Base-by-base conservation (phyloP, 2,797 vertebrate species). In the Oceanodroma leucorhoa region DNA sequence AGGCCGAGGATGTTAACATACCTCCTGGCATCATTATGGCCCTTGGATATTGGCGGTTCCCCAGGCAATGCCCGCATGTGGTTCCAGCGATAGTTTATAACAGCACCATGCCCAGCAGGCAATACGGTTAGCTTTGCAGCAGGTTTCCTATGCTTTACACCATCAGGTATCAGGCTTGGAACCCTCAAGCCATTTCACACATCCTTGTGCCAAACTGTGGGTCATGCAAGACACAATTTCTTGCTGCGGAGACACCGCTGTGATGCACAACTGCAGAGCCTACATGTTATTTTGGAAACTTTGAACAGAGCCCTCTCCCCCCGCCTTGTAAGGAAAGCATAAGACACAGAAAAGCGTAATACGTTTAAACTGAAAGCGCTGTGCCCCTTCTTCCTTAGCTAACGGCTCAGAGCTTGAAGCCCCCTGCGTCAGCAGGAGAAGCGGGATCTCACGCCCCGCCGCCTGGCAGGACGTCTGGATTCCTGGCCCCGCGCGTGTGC, bases 221-320 rank as follows among this genome's bases (percentile, higher is more conserved):
- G 24, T 45, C 6, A 8, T 9, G 14, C 45, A 38, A 62, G 58
- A 41, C 32, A 10, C 0, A 0, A 54, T 45, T 38, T 67, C 15
- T 36, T 83, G 45, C 45, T 83, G 54, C 0, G 0, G 43, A 58
- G 77, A 21, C 19, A 18, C 30, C 0, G 0, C 29, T 43, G 17
- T n/a, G 41, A 34, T 10, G 50, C 36, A 38, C 53, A 43, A 0
- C 36, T 41, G 6, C 29, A 57, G 32, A 81, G 7, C 61, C 43
- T 38, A 3, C 2, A 0, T 0, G 0, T 76, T 55, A 38, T 13
- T 61, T 70, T 50, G 55, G 65, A 70, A 53, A 40, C 19, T 55
- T 57, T 24, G 55, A 66, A 40, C 22, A 27, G 9, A 83, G 9
- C 3, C 7, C 6, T 3, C 10, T 67, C 9, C 26, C 8, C 2